Evolutionary conservation across 2,113 vertebrate genomes (phyloP).

Genomic region (Cavia aperea): DNA sequence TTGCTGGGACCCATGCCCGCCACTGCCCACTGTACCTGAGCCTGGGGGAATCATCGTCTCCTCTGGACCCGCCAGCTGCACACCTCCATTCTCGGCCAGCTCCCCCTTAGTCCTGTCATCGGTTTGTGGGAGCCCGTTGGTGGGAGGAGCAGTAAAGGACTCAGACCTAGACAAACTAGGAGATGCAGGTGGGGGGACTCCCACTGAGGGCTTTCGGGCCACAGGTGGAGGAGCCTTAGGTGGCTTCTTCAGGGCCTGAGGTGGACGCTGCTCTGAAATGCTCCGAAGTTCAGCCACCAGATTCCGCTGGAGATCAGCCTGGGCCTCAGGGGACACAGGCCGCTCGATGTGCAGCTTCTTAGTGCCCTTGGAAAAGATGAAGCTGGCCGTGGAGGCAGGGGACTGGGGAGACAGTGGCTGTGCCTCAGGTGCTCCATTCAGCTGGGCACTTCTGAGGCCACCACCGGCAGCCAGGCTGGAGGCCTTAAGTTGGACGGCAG

Average conservation of each 20-base stretch:
- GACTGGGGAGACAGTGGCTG: conserved; percentile 77
- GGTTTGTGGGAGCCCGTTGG: conserved; percentile 43
- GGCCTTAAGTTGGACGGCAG: conserved; percentile 85
- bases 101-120: conserved; percentile 75
- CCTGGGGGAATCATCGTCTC: conserved; percentile 32
- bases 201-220: conserved; percentile 85
- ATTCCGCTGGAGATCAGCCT: conserved; percentile 78
- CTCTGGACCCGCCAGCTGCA: conserved; percentile 67
- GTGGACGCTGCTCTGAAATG: conserved; percentile 75
- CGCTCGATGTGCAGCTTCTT: conserved; percentile 84
- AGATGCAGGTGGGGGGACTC: conserved; percentile 42
- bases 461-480: conserved; percentile 76
- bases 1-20: too few relatives aligned
- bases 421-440: conserved; percentile 32
- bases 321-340: conserved; percentile 72
- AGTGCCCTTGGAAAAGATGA: conserved; percentile 91
- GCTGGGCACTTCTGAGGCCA: conserved; percentile 9
- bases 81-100: conserved; percentile 35
- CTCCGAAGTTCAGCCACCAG: conserved; percentile 82
- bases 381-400: conserved; percentile 88
- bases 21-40: conserved; percentile 55
- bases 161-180: conserved; percentile 68
- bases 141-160: conserved; percentile 26
- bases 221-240: conserved; percentile 89
- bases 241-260: conserved; percentile 71